phyloP scores from a whole-genome alignment of 2,797 vertebrate species.

The Graptemys geographica region DNA sequence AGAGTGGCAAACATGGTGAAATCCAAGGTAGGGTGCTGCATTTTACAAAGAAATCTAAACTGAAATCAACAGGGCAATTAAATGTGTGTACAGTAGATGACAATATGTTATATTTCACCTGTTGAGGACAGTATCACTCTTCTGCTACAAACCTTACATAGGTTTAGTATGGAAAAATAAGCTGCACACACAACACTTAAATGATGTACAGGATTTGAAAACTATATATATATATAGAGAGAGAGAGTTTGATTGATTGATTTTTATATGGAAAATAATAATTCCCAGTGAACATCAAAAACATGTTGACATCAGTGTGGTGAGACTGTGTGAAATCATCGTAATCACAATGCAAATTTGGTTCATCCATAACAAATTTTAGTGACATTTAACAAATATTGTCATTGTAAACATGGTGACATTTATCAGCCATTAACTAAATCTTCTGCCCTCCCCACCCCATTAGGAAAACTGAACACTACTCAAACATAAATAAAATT shows the following conservation, averaged over 20 bases:
- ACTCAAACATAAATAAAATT: not conserved
- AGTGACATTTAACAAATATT: not conserved
- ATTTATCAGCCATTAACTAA: not conserved
- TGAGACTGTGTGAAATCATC: not conserved
- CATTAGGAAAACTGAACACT: not conserved
- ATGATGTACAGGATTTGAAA: not conserved
- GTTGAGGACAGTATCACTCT: not conserved
- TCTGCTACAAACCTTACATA: not conserved
- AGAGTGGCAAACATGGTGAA: constrained; percentile 91
- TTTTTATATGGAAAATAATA: not conserved
- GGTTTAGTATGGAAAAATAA: not conserved
- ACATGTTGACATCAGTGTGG: not conserved
- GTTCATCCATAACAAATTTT: not conserved
- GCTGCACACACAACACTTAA: not conserved
- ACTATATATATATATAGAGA: too few species aligned
- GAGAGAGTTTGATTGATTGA: not conserved
- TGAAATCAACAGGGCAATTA: not conserved
- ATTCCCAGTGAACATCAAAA: not conserved
- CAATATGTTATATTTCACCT: not conserved
- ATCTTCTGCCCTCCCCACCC: not conserved
- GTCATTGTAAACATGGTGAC: not conserved
- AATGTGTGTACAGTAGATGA: not conserved
- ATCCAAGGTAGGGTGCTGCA: constrained; percentile 85
- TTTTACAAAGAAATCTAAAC: not conserved
- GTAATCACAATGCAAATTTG: not conserved